Percentiles rank a stretch among this genome's conserved stretches.
These are phyloP conservation scores for Sinodicranocentrus sp. DNA, from an alignment of 2,888 invertebrate species.

Conservation along the genomic window DNA sequence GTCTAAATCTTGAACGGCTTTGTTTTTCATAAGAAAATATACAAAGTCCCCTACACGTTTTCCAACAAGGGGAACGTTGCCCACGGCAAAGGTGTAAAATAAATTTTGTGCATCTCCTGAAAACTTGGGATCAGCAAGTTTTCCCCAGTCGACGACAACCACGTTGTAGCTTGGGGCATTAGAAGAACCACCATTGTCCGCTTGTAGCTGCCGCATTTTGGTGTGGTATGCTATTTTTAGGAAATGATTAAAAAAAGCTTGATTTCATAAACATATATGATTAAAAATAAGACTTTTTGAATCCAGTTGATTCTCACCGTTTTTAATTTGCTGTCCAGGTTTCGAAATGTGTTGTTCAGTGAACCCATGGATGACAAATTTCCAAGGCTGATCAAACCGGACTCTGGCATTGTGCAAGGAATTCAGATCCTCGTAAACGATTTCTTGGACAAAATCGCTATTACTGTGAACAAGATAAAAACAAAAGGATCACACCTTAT, in stretches of 20 bases:
- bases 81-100: conserved; percentile 63
- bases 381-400: conserved; percentile 40
- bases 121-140: conserved; percentile 65
- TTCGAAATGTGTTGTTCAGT: conserved; percentile 57
- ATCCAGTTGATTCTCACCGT: conserved; percentile 33
- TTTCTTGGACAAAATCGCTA: conserved; percentile 53
- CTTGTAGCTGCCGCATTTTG: conserved; percentile 8
- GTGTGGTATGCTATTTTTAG: conserved; percentile 37
- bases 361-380: conserved; percentile 68
- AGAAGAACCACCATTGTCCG: conserved; percentile 28
- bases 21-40: conserved; percentile 50
- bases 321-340: conserved; percentile 65
- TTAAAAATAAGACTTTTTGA: not conserved
- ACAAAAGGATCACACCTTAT: not conserved
- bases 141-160: conserved; percentile 64
- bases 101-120: conserved; percentile 43
- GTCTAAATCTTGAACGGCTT: conserved; percentile 33
- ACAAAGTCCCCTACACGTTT: conserved; percentile 64
- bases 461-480: conserved; percentile 16
- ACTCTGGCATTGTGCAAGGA: conserved; percentile 44
- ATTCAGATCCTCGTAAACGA: conserved; percentile 49
- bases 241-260: not conserved
- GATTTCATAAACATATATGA: not conserved
- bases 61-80: conserved; percentile 65
- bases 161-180: conserved; percentile 63